Evolutionary conservation across 2,797 vertebrate genomes (phyloP).

Genomic region (Danio jaintianensis): DNA sequence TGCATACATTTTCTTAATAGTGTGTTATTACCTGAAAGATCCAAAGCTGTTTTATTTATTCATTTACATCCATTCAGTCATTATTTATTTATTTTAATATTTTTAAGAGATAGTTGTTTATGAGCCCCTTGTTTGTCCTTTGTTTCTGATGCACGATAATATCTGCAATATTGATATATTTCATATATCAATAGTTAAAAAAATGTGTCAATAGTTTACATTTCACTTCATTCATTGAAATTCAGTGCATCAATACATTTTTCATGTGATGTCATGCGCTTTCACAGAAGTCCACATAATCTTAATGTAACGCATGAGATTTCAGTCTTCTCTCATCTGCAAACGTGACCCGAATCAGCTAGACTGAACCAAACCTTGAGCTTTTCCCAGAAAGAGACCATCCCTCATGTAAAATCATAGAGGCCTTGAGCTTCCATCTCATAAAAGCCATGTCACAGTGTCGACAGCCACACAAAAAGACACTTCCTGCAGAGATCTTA

Average conservation of each 20-base stretch:
- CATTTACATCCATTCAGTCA: no score
- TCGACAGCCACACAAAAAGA: slow-evolving; percentile 64
- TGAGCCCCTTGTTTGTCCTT: no score
- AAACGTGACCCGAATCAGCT: slow-evolving; percentile 48
- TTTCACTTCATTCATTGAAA: neutral
- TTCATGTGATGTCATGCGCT: neutral
- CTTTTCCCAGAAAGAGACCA: slow-evolving; percentile 55
- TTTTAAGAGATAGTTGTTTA: no score
- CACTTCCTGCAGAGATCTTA: slow-evolving; percentile 68
- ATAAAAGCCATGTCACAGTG: slow-evolving; percentile 54
- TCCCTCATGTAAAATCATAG: slow-evolving; percentile 55
- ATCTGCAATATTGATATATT: no score
- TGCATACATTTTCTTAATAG: no score
- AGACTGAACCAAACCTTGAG: slow-evolving; percentile 37
- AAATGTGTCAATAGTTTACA: neutral
- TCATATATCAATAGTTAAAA: neutral
- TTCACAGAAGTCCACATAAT: neutral
- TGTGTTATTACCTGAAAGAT: no score
- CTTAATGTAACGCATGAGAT: neutral
- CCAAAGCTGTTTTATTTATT: no score
- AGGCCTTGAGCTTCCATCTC: slow-evolving; percentile 62
- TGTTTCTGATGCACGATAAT: no score
- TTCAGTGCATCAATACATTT: neutral
- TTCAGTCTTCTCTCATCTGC: slow-evolving; percentile 14
- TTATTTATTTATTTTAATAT: no score